These are phyloP conservation scores for Carterocephalus palaemon DNA, from an alignment of 2,888 invertebrate species.

Conservation along the genomic window DNA sequence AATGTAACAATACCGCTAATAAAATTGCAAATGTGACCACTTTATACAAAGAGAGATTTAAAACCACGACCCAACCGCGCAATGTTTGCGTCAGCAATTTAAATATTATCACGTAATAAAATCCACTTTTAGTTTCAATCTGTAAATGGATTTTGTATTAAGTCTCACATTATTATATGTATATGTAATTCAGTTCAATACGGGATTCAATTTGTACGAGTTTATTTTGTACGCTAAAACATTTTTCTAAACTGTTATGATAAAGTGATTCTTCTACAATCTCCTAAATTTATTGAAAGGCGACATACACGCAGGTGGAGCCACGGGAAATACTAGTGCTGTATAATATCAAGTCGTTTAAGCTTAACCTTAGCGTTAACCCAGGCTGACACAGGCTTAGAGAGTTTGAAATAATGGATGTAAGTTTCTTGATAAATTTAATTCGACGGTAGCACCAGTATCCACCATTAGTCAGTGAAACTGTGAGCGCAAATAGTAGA, in stretches of 20 bases:
- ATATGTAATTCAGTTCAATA: not conserved
- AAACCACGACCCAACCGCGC: conserved; percentile 15
- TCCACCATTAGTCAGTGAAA: conserved; percentile 10
- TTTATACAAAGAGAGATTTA: conserved; percentile 17
- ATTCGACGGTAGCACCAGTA: conserved; percentile 5
- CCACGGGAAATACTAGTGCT: too few relatives aligned
- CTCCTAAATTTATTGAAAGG: too few relatives aligned
- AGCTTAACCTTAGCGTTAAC: too few relatives aligned
- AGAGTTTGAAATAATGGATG: too few relatives aligned
- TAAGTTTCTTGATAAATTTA: too few relatives aligned
- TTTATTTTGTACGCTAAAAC: conserved; percentile 1
- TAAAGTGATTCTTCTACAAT: too few relatives aligned
- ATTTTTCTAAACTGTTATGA: too few relatives aligned
- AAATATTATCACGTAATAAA: conserved; percentile 15
- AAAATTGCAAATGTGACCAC: conserved; percentile 22
- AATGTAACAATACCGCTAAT: conserved; percentile 21
- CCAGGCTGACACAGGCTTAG: too few relatives aligned
- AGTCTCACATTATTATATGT: not conserved
- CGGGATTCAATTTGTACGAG: not conserved
- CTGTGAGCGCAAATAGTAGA: conserved; percentile 9
- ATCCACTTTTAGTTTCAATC: conserved; percentile 11
- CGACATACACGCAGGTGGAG: too few relatives aligned
- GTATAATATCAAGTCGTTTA: too few relatives aligned
- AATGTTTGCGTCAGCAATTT: conserved; percentile 19
- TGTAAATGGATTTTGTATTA: conserved; percentile 11